A percentile compares a stretch with the other conserved stretches of the same genome.
Evolutionary conservation across 2,797 vertebrate genomes (phyloP).

Genomic region (Hoplostethus mediterraneus): DNA sequence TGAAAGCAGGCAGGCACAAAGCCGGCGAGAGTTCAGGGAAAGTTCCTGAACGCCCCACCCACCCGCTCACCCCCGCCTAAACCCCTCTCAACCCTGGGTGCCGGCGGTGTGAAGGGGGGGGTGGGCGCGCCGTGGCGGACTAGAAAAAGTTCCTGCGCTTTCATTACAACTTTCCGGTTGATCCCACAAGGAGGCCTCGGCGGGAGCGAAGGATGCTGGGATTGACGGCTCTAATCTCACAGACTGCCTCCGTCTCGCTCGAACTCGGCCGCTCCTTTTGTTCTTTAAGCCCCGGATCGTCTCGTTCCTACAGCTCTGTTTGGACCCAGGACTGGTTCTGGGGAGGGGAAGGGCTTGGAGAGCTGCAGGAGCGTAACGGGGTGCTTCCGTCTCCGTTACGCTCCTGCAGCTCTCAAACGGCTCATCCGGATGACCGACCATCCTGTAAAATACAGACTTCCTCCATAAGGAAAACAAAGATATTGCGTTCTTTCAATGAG

Average conservation of each 20-base stretch:
- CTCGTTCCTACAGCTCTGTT: constrained; percentile 81
- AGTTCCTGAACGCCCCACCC: constrained; percentile 72
- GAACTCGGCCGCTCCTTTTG: constrained; percentile 78
- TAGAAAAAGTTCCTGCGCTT: constrained; percentile 75
- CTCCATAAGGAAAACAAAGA: too few species aligned
- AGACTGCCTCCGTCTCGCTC: constrained; percentile 63
- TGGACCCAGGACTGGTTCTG: constrained; percentile 40
- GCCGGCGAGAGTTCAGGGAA: constrained; percentile 81
- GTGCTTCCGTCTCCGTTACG: too few species aligned
- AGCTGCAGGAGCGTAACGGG: background rate
- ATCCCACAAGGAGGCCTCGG: constrained; percentile 73
- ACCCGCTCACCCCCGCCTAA: constrained; percentile 59
- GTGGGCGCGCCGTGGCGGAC: constrained; percentile 21
- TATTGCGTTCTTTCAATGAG: too few species aligned
- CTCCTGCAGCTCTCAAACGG: too few species aligned
- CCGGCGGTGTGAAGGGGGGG: constrained; percentile 5
- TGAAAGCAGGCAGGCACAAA: constrained; percentile 81
- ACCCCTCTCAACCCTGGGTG: constrained; percentile 54
- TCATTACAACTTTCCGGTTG: constrained; percentile 76
- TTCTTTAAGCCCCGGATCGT: constrained; percentile 81
- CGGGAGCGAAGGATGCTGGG: constrained; percentile 64
- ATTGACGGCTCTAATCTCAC: constrained; percentile 82
- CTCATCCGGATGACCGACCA: too few species aligned
- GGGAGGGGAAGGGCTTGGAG: too few species aligned
- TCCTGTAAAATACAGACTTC: too few species aligned